A percentile compares a stretch with the other conserved stretches of the same genome.
These are phyloP conservation scores for Calameuta idolon DNA, from an alignment of 2,888 invertebrate species.

Conservation along the genomic window DNA sequence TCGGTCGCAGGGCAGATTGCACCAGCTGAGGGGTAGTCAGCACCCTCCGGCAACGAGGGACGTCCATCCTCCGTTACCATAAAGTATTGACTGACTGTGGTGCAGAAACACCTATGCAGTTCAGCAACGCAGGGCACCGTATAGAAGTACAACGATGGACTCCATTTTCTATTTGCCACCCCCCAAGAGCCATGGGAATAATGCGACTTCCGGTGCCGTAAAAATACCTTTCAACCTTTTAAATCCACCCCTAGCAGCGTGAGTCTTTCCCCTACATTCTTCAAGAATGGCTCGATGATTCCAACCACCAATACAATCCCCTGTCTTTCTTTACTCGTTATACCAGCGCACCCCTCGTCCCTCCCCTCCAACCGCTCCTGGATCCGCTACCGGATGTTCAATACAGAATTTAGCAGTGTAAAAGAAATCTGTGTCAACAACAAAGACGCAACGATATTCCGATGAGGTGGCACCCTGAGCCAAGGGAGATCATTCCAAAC, in stretches of 20 bases:
- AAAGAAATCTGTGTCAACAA: background rate
- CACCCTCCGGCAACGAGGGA: constrained; percentile 1
- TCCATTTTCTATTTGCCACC: constrained; percentile 39
- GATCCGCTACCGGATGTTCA: background rate
- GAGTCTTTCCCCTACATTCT: background rate
- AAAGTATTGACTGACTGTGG: constrained; percentile 49
- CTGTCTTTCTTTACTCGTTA: background rate
- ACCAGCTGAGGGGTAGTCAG: background rate
- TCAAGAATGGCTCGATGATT: background rate
- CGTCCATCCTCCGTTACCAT: constrained; percentile 24
- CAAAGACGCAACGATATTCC: background rate
- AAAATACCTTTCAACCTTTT: constrained; percentile 45
- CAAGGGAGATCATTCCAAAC: background rate
- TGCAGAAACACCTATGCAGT: constrained; percentile 27
- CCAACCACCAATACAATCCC: background rate
- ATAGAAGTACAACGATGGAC: constrained; percentile 15
- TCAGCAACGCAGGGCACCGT: constrained; percentile 30
- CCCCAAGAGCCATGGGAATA: constrained; percentile 37
- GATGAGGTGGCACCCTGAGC: background rate
- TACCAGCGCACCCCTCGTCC: background rate
- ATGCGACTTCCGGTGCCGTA: constrained; percentile 46
- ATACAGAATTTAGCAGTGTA: background rate
- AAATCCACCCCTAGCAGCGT: constrained; percentile 15
- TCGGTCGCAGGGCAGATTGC: background rate
- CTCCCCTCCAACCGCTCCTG: background rate